Percentiles rank a stretch among this genome's conserved stretches.
Evolutionary conservation across 2,113 vertebrate genomes (phyloP).

Genomic region (Forbesichthys agassizii): DNA sequence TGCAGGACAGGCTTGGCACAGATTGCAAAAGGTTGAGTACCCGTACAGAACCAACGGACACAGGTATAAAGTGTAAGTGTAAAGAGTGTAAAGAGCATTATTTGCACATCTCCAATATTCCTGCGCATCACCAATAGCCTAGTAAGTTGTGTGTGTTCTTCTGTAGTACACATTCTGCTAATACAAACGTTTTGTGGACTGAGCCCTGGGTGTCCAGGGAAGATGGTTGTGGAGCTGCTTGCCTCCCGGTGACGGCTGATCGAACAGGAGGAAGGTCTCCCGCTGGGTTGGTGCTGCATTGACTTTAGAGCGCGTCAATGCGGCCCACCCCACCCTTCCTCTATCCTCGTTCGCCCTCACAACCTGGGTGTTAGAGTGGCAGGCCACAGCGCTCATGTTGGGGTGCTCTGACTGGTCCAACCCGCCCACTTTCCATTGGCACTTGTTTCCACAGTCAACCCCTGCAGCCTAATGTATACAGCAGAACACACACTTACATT

Average conservation of each 20-base stretch:
- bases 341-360: slow-evolving; percentile 35
- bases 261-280: slow-evolving; percentile 54
- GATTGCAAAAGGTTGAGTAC: too few species aligned
- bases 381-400: slow-evolving; percentile 3
- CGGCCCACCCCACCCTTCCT: slow-evolving; percentile 25
- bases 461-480: slow-evolving; percentile 52
- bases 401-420: slow-evolving; percentile 27
- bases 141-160: slow-evolving; percentile 26
- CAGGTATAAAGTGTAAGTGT: too few species aligned
- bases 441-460: slow-evolving; percentile 24
- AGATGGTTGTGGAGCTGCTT: slow-evolving; percentile 24
- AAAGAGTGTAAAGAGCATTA: too few species aligned
- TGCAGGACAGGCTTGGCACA: too few species aligned
- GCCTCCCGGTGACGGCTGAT: slow-evolving; percentile 57
- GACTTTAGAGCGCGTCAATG: slow-evolving; percentile 49
- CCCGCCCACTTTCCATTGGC: neutral
- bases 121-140: neutral
- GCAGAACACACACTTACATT: neutral
- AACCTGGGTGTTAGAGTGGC: slow-evolving; percentile 14
- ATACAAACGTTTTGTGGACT: slow-evolving; percentile 1
- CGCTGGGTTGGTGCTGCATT: slow-evolving; percentile 55
- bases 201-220: slow-evolving; percentile 8
- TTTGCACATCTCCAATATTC: slow-evolving; percentile 24
- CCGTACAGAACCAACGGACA: too few species aligned
- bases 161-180: neutral